Base-by-base conservation (phyloP, 1,140 invertebrate species). In the Akabosia matsudoensis region DNA sequence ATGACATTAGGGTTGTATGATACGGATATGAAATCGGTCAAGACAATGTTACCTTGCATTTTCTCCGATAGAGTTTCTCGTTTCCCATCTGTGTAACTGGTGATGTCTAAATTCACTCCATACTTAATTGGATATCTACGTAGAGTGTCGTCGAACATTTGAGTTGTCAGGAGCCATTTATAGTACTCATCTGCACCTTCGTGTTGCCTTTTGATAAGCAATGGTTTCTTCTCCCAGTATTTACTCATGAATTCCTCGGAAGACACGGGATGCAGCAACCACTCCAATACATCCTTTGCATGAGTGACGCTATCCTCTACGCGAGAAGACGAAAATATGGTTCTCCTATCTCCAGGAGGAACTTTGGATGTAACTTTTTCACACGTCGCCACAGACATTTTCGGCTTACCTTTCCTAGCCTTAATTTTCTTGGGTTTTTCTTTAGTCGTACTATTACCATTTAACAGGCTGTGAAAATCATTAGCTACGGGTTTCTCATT, bases 41-140 rank as follows among this genome's bases (percentile, higher is more conserved):
- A 51, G 45, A 51, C 45, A 51, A 51, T n/a, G 45, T 7, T 54
- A 74, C 76, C 72, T 70, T 70, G 61, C 73, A 77, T 45, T 1
- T 54, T 64, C n/a, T 77, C 76, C 1, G 76, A 77, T 37, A 74
- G 3, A 1, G 94, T 97, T 85, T 96, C 89, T 81, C 94, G 89
- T 74, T 88, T 83, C 2, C 90, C 92, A 86, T 96, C 87, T 33
- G 85, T 83, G 84, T 96, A 98, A 3, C 90, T 91, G 1, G 96
- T 97, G 14, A 98, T 88, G 86, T 98, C 96, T 64, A 98, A 86
- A 87, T 98, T 95, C 83, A 92, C 92, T 0, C 90, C 90, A 84
- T 91, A 98, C 78, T 91, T 87, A 56, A 98, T 85, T 82, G 51
- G 76, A 80, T 88, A 86, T 79, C 85, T 79, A 76, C 91, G 84